Evolutionary conservation across 2,797 vertebrate genomes (phyloP).

Genomic region (Helostoma temminkii): DNA sequence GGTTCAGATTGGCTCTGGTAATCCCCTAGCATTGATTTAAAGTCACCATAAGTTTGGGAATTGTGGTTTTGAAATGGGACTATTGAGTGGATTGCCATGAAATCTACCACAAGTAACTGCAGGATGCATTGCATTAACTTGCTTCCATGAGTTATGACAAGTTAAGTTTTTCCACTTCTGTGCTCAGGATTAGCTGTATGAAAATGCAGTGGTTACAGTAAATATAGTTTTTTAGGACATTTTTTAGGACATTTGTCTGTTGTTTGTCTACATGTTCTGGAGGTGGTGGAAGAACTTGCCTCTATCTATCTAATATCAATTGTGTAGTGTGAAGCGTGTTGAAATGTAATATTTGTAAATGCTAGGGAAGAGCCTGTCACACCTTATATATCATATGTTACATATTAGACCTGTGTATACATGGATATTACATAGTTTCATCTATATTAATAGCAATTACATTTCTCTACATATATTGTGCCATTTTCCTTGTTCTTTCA

Average conservation of each 20-base stretch:
- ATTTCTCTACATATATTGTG: neutral
- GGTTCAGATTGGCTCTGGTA: neutral
- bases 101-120: fast-evolving
- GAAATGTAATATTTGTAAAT: neutral
- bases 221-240: no score
- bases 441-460: slow-evolving; percentile 1
- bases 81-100: neutral
- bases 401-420: neutral
- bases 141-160: no score
- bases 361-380: no score
- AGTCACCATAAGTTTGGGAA: no score
- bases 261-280: no score
- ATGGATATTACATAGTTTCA: neutral
- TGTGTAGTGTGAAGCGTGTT: neutral
- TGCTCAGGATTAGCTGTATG: no score
- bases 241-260: no score
- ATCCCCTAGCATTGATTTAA: no score
- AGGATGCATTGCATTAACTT: neutral
- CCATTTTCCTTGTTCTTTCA: neutral
- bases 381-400: no score
- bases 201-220: no score
- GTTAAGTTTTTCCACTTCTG: neutral
- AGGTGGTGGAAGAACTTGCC: no score
- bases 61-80: neutral
- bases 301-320: no score